Evolutionary conservation across 2,113 vertebrate species (phyloP).

Genomic region (Malaclemys terrapin): DNA sequence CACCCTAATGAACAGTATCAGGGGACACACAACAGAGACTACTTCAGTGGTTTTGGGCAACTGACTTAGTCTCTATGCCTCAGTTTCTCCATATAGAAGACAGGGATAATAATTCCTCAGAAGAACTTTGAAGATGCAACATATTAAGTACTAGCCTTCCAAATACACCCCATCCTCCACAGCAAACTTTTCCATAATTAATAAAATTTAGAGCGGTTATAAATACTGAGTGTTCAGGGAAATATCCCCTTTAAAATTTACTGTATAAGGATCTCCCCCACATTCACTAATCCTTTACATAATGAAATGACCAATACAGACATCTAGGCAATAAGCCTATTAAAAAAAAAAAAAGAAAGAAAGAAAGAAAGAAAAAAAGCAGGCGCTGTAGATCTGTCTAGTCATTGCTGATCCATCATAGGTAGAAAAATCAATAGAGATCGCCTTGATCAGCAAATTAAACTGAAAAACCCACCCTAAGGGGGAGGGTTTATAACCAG

Average conservation of each 20-base stretch:
- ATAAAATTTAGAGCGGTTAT: not conserved
- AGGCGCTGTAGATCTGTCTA: conserved; percentile 42
- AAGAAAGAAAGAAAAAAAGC: not conserved
- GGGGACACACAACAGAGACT: not conserved
- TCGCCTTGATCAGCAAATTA: not conserved
- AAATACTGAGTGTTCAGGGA: not conserved
- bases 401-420: conserved; percentile 51
- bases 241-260: not conserved
- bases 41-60: accelerated
- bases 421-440: conserved; percentile 25
- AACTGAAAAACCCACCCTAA: not conserved
- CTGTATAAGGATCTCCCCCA: not conserved
- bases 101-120: accelerated
- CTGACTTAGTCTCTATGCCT: accelerated
- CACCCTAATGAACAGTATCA: not conserved
- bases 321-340: conserved; percentile 50
- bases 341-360: not conserved
- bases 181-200: not conserved
- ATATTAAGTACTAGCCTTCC: not conserved
- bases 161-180: not conserved
- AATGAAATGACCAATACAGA: conserved; percentile 47
- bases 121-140: not conserved
- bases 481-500: not conserved
- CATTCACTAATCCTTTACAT: not conserved
- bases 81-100: accelerated